Evolutionary conservation across 2,797 vertebrate species (phyloP).

Genomic region (Dendrocincla tyrannina): DNA sequence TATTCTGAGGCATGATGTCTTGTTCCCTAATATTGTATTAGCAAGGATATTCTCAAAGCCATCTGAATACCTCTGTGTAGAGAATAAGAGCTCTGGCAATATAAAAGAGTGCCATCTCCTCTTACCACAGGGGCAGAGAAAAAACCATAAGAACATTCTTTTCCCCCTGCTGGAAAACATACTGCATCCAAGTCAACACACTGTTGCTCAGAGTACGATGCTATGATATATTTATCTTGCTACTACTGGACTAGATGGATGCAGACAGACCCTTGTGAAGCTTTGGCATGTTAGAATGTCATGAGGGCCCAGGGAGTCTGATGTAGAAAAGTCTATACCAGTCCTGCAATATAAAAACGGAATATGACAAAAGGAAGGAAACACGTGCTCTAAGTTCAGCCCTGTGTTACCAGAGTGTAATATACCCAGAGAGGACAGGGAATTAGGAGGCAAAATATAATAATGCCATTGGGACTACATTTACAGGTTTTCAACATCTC

Average conservation of each 20-base stretch:
- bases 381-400: neutral
- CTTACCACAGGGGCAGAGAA: neutral
- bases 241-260: neutral
- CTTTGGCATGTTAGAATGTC: neutral
- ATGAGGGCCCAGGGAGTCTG: neutral
- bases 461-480: neutral
- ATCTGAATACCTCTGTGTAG: neutral
- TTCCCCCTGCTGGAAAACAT: neutral
- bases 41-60: neutral
- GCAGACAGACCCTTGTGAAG: neutral
- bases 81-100: neutral
- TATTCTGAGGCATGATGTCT: neutral
- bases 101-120: neutral
- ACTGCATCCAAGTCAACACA: neutral
- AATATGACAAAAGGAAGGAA: neutral
- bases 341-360: neutral
- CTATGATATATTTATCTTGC: neutral
- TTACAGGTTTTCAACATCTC: neutral
- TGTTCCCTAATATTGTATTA: neutral
- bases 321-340: neutral
- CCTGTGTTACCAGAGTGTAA: neutral
- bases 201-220: neutral
- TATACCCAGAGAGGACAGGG: neutral
- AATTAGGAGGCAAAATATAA: neutral
- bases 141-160: neutral